phyloP scores from a whole-genome alignment of 2,888 invertebrate genomes.

The Bombyx huttoni region DNA sequence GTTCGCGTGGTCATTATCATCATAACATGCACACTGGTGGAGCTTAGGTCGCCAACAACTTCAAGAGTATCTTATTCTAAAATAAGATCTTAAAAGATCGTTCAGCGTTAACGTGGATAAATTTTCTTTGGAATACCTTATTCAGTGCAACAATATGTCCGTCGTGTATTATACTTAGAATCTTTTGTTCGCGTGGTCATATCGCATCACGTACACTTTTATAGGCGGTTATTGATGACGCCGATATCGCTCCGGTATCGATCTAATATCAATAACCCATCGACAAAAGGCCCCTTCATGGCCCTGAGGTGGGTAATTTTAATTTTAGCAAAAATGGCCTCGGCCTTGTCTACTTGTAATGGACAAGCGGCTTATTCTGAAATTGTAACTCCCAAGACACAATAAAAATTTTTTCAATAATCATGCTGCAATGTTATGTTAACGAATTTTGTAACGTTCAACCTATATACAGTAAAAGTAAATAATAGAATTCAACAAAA shows the following conservation, averaged over 20 bases:
- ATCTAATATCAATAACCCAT: constrained; percentile 65
- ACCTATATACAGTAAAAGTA: neutral
- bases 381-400: neutral
- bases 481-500: neutral
- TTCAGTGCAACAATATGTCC: constrained; percentile 20
- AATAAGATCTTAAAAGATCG: neutral
- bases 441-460: neutral
- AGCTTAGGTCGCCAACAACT: neutral
- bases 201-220: constrained; percentile 20
- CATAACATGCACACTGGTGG: no score
- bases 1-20: constrained; percentile 27
- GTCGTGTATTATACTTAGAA: constrained; percentile 25
- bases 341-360: constrained; percentile 6
- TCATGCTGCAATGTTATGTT: no score
- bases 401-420: no score
- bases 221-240: constrained; percentile 46
- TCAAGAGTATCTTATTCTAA: neutral
- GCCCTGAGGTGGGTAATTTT: constrained; percentile 49
- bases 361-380: constrained; percentile 3
- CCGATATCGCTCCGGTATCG: constrained; percentile 47
- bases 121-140: neutral
- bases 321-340: constrained; percentile 52
- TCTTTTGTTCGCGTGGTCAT: constrained; percentile 33
- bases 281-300: constrained; percentile 52
- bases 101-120: neutral